phyloP scores from a whole-genome alignment of 2,888 invertebrate genomes.

The Apodemia duryi region DNA sequence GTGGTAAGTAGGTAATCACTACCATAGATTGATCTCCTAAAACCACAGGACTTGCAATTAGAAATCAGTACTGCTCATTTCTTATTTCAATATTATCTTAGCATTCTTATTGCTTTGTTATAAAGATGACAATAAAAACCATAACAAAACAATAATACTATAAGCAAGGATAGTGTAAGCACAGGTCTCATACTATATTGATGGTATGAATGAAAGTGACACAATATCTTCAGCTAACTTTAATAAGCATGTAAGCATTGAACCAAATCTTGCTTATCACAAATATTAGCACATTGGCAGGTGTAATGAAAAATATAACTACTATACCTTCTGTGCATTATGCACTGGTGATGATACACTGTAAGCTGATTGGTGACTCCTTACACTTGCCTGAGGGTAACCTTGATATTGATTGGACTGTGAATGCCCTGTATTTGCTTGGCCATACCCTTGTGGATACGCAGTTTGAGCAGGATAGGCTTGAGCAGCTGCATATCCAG shows the following conservation, averaged over 20 bases:
- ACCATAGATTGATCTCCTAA: no score
- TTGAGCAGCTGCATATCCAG: slow-evolving; percentile 44
- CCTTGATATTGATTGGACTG: slow-evolving; percentile 52
- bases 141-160: no score
- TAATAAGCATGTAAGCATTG: slow-evolving; percentile 18
- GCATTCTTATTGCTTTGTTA: no score
- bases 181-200: background rate
- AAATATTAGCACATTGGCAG: slow-evolving; percentile 29
- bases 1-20: no score
- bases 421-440: slow-evolving; percentile 33
- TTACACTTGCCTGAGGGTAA: slow-evolving; percentile 41
- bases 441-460: slow-evolving; percentile 42
- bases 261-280: slow-evolving; percentile 57
- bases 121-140: no score
- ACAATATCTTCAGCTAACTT: background rate
- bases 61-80: no score
- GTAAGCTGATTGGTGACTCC: slow-evolving; percentile 45
- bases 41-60: no score
- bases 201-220: background rate
- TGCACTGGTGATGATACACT: slow-evolving; percentile 47
- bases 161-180: no score
- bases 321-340: slow-evolving; percentile 55
- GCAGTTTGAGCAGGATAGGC: slow-evolving; percentile 33
- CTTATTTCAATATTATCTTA: no score
- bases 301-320: slow-evolving; percentile 29